A percentile compares a stretch with the other conserved stretches of the same genome.
Conservation (phyloP, 2,888 invertebrate genomes). For the Reticulitermes lucifugus region DNA sequence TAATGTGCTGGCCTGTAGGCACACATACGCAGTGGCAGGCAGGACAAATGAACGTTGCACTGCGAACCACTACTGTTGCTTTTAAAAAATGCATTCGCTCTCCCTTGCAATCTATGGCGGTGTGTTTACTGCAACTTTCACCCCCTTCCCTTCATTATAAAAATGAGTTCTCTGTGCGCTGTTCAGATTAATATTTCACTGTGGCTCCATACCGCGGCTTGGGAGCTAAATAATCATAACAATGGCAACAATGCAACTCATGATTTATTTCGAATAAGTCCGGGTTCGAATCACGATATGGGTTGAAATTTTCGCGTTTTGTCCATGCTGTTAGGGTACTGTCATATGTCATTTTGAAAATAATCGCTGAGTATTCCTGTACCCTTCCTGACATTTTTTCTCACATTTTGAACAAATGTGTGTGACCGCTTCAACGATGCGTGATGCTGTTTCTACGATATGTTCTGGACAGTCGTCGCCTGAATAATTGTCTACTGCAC, state of each 20-base stretch:
- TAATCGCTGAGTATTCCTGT: no score
- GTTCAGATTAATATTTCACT: neutral
- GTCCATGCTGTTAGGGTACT: no score
- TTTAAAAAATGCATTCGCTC: slow-evolving; percentile 27
- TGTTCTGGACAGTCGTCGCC: no score
- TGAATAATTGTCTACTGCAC: no score
- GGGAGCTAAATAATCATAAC: neutral
- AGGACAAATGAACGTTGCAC: slow-evolving; percentile 21
- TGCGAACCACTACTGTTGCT: slow-evolving; percentile 19
- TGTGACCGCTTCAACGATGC: no score
- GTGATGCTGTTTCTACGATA: no score
- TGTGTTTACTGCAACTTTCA: neutral
- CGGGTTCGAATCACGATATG: no score
- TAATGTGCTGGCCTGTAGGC: slow-evolving; percentile 9
- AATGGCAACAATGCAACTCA: neutral
- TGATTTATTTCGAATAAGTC: no score
- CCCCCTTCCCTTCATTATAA: slow-evolving; percentile 14
- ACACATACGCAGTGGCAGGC: neutral
- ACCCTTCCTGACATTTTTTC: no score
- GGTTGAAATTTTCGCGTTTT: no score
- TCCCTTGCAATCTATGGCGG: slow-evolving; percentile 17
- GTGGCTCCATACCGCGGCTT: neutral
- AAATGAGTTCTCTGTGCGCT: slow-evolving; percentile 10
- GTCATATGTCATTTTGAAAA: no score
- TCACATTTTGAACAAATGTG: no score